These are phyloP conservation scores for Clupea harengus DNA, from an alignment of 2,113 vertebrate species.

Conservation along the genomic window DNA sequence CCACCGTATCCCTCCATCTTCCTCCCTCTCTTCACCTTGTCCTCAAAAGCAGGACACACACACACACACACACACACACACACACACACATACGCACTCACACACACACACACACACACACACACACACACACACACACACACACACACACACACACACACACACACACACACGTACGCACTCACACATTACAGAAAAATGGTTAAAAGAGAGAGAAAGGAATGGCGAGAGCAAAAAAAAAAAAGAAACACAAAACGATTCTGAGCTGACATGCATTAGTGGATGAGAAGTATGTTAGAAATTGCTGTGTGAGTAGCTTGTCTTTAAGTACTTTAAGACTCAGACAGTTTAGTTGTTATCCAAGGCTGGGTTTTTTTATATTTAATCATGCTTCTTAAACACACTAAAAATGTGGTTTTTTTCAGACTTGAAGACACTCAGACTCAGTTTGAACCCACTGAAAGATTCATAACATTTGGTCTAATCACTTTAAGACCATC, in stretches of 20 bases:
- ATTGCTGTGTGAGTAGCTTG: background rate
- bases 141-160: background rate
- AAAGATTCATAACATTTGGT: background rate
- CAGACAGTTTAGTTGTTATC: background rate
- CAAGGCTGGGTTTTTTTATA: background rate
- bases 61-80: conserved; percentile 17
- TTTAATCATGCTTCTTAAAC: background rate
- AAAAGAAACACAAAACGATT: background rate
- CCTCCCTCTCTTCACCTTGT: conserved; percentile 10
- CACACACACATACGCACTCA: conserved; percentile 1
- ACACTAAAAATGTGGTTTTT: background rate
- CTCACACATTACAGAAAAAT: background rate
- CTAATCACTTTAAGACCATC: too few species aligned
- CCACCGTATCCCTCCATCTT: background rate
- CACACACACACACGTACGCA: conserved; percentile 28
- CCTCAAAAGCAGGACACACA: conserved; percentile 25
- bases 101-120: background rate
- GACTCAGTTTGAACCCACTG: background rate
- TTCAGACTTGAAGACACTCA: background rate
- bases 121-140: background rate
- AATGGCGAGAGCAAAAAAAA: background rate
- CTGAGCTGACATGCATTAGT: background rate
- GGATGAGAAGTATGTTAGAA: background rate
- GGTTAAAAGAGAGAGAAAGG: background rate
- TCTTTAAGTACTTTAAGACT: background rate